phyloP scores from a whole-genome alignment of 2,797 vertebrate genomes.

The Pogonophryne albipinna region DNA sequence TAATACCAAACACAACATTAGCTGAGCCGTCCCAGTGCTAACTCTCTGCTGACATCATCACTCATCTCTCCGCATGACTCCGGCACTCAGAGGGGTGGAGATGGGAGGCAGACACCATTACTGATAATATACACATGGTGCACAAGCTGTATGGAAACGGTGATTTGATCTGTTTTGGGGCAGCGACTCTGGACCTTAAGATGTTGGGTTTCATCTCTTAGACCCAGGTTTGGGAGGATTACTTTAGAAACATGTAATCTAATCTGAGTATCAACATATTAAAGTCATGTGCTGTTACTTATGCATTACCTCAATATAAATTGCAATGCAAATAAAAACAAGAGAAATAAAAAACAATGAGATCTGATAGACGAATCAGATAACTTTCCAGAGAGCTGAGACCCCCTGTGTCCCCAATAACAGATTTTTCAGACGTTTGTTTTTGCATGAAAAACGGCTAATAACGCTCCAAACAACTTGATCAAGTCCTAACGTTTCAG shows the following conservation, averaged over 20 bases:
- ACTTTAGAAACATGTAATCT: too few relatives aligned
- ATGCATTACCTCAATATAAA: too few relatives aligned
- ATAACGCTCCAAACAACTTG: neutral
- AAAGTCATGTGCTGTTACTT: too few relatives aligned
- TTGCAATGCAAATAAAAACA: too few relatives aligned
- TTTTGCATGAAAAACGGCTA: neutral
- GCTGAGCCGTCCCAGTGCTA: conserved; percentile 69
- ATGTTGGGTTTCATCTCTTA: conserved; percentile 5
- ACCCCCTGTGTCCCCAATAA: neutral
- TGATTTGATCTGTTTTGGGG: conserved; percentile 12
- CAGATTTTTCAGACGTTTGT: neutral
- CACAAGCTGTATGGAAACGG: conserved; percentile 20
- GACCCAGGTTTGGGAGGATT: neutral
- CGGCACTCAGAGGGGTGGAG: conserved; percentile 56
- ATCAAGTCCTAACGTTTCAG: neutral
- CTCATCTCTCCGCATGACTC: conserved; percentile 79
- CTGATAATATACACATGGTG: conserved; percentile 34
- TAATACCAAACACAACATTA: conserved; percentile 88
- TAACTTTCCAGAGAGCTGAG: neutral
- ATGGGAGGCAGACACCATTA: conserved; percentile 39
- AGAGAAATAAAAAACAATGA: too few relatives aligned
- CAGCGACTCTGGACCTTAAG: neutral
- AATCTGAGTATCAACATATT: too few relatives aligned
- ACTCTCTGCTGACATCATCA: conserved; percentile 80
- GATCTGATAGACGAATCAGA: too few relatives aligned